Evolutionary conservation across 1,140 invertebrate genomes (phyloP), one percentile per base, ranked within the genome.

Genomic region (Temnothorax nylanderi): DNA sequence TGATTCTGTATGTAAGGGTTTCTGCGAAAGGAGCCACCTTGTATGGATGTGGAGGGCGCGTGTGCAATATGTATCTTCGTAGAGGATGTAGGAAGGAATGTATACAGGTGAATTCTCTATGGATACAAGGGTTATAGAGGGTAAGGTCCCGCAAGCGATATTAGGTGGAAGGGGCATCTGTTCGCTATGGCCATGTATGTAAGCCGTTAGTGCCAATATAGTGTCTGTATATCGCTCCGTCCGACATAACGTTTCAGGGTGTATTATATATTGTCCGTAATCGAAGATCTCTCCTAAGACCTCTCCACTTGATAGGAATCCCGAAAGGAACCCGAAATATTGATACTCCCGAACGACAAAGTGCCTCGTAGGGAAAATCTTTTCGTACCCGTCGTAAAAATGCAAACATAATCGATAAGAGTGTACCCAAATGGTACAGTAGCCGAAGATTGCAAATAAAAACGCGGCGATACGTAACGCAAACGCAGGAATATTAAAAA

Each of bases 151-250:
- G 91, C 88, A 91, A 88, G 88, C 89, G 87, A 91, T 93, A 94
- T 93, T 92, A 93, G 89, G 89, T 92, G 90, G 92, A 86, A 76
- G 85, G 91, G 92, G 92, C 93, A 93, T 94, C 92, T 93, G 90
- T 89, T 93, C 91, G 82, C 89, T 91, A 93, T 86, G 90, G 92
- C 76, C 90, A 88, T 94, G 91, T 92, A 92, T 94, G 93, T 94
- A 93, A 94, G 93, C 94, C 93, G 92, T 94, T 94, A 95, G 92
- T 94, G 93, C 91, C 94, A 94, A 95, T 94, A 94, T 94, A 92
- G 89, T 89, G 72, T 91, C 88, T 87, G 78, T 88, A 86, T 88
- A 86, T 87, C 49, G 65, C 84, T 82, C 84, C 86, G 90, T 85
- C 76, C 88, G 80, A 90, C 84, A 88, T 92, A 91, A 90, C 89